Percentiles rank a stretch among this genome's conserved stretches.
Conservation (phyloP, 2,888 invertebrate species). For the Lissonota sp. region DNA sequence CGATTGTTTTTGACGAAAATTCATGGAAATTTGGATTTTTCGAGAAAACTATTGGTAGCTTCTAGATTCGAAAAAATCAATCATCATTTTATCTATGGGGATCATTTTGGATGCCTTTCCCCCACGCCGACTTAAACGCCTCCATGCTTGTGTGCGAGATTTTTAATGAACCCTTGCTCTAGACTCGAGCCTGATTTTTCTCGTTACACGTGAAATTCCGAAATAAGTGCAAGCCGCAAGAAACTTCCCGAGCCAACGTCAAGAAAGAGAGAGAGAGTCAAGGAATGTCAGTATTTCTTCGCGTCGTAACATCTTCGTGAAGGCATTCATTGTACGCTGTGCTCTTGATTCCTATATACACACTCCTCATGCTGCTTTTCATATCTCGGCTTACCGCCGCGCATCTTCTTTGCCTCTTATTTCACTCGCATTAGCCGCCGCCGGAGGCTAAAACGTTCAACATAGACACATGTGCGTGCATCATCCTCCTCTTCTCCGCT, state of each 20-base stretch:
- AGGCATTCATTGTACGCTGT: slow-evolving; percentile 55
- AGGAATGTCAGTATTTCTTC: slow-evolving; percentile 32
- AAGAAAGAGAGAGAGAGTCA: neutral
- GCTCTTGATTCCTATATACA: slow-evolving; percentile 31
- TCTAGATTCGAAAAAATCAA: too few relatives aligned
- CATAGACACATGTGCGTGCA: slow-evolving; percentile 59
- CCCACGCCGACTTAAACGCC: too few relatives aligned
- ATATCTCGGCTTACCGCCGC: slow-evolving; percentile 62
- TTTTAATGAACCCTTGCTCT: too few relatives aligned
- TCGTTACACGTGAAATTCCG: slow-evolving; percentile 24
- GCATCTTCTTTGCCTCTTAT: slow-evolving; percentile 59
- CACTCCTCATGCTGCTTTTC: slow-evolving; percentile 31
- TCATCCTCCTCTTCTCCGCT: slow-evolving; percentile 48
- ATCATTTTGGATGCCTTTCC: too few relatives aligned
- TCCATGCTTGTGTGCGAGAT: too few relatives aligned
- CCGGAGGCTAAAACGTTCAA: slow-evolving; percentile 55
- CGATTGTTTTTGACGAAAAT: too few relatives aligned
- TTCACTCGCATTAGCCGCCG: slow-evolving; percentile 56
- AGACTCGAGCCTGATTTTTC: too few relatives aligned
- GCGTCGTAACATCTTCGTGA: slow-evolving; percentile 45
- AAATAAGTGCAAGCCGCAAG: slow-evolving; percentile 26
- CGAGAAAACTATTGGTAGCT: too few relatives aligned
- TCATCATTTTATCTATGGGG: too few relatives aligned
- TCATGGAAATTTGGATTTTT: too few relatives aligned
- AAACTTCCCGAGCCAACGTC: neutral